phyloP scores from a whole-genome alignment of 2,113 vertebrate genomes.

The Neodontobutis hainanensis region DNA sequence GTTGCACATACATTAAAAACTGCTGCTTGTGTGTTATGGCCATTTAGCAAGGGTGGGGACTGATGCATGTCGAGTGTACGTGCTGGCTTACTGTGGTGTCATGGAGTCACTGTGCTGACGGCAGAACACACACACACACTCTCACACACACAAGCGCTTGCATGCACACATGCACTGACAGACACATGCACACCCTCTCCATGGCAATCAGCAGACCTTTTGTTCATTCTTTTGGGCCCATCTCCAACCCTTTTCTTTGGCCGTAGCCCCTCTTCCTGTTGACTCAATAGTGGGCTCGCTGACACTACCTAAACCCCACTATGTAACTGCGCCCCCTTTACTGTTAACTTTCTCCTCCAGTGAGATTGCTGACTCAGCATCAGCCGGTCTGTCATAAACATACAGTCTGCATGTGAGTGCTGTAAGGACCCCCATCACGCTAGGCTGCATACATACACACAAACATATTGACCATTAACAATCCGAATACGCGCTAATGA shows the following conservation, averaged over 20 bases:
- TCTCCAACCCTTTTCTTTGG: slow-evolving; percentile 3
- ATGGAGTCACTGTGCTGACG: slow-evolving; percentile 43
- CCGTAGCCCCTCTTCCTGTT: slow-evolving; percentile 38
- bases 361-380: slow-evolving; percentile 41
- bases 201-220: not conserved
- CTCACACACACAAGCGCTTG: slow-evolving; percentile 1
- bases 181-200: slow-evolving; percentile 8
- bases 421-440: no score
- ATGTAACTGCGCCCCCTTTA: slow-evolving; percentile 6
- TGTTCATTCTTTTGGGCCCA: slow-evolving; percentile 2
- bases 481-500: not conserved
- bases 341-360: slow-evolving; percentile 8
- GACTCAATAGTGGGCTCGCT: slow-evolving; percentile 31
- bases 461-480: not conserved
- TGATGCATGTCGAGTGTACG: slow-evolving; percentile 11
- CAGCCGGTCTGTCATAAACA: slow-evolving; percentile 25
- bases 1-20: no score
- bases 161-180: slow-evolving; percentile 11
- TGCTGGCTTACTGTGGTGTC: slow-evolving; percentile 20
- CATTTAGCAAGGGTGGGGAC: not conserved
- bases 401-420: slow-evolving; percentile 1
- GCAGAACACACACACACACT: slow-evolving; percentile 7
- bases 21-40: no score
- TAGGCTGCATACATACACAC: no score
- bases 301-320: slow-evolving; percentile 33